Percentiles rank a stretch among this genome's conserved stretches.
Conservation (phyloP, 2,888 invertebrate species). For the Drosophila falleni region DNA sequence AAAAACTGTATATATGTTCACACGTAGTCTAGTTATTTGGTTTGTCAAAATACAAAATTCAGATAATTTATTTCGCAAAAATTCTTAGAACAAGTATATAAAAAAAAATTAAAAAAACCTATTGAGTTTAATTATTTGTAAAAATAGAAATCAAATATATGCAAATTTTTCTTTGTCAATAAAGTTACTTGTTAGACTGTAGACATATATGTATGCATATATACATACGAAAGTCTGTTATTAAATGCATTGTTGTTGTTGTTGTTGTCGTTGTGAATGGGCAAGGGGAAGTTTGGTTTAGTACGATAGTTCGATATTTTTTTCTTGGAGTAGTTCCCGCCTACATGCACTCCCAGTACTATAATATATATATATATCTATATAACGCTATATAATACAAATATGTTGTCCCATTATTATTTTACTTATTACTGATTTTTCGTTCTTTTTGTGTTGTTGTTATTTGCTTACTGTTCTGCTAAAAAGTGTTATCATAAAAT, state of each 20-base stretch:
- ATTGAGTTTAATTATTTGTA: no score
- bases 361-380: constrained; percentile 10
- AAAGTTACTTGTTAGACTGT: not conserved
- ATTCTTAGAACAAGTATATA: not conserved
- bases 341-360: constrained; percentile 30
- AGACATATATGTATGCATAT: constrained; percentile 6
- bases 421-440: constrained; percentile 14
- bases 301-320: constrained; percentile 2
- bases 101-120: no score
- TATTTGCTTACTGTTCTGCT: constrained; percentile 35
- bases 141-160: not conserved
- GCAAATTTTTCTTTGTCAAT: not conserved
- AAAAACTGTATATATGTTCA: no score
- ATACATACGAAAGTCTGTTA: not conserved
- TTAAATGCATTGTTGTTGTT: constrained; percentile 16
- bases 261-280: constrained; percentile 1
- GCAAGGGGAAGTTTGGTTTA: constrained; percentile 2
- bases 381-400: constrained; percentile 60
- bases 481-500: constrained; percentile 59
- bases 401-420: constrained; percentile 40
- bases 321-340: constrained; percentile 25
- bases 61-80: no score
- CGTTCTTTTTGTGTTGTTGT: constrained; percentile 1
- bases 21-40: no score
- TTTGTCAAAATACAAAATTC: no score